Conservation (phyloP, 2,888 invertebrate species). For the Oscheius sp. region DNA sequence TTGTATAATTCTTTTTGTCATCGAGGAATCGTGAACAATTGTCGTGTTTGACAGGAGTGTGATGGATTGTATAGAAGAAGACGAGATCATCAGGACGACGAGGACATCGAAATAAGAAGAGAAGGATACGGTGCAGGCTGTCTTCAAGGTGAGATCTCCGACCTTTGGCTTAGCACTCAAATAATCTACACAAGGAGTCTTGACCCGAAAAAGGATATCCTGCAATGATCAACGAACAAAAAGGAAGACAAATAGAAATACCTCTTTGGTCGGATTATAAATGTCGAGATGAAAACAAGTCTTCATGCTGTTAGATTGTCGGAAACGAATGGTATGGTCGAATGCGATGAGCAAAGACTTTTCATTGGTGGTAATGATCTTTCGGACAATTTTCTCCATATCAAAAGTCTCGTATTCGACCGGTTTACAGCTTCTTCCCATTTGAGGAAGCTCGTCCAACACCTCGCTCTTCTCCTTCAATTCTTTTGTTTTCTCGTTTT, state of each 20-base stretch:
- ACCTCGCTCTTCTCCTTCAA: too few relatives aligned
- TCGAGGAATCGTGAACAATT: neutral
- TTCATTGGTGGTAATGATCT: neutral
- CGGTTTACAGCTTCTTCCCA: too few relatives aligned
- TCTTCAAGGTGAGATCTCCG: neutral
- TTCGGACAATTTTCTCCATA: too few relatives aligned
- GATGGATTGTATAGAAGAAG: constrained; percentile 5
- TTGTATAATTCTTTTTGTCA: constrained; percentile 11
- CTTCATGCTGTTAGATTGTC: neutral
- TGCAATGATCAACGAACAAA: neutral
- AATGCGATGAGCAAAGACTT: neutral
- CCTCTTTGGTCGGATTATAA: neutral
- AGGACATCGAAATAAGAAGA: constrained; percentile 5
- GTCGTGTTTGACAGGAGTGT: neutral
- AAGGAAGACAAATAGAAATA: neutral
- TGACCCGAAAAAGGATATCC: constrained; percentile 1
- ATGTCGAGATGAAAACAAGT: constrained; percentile 9
- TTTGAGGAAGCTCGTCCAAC: too few relatives aligned
- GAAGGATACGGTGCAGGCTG: neutral
- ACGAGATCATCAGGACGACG: constrained; percentile 11
- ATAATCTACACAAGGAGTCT: neutral
- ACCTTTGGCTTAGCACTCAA: constrained; percentile 3
- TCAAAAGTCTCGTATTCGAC: too few relatives aligned
- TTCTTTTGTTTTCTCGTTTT: too few relatives aligned
- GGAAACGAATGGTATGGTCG: constrained; percentile 7